phyloP scores from a whole-genome alignment of 2,113 vertebrate genomes.

The rabbit (Oryctolagus cuniculus) region mOryCun1.1 NC_091453.1:57836501-57837000 shows the following conservation, averaged over 20 bases:
- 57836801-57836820: neutral
- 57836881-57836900: neutral
- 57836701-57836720: neutral
- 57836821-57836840: neutral
- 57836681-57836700: neutral
- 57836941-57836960: neutral
- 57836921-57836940: neutral
- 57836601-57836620: neutral
- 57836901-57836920: constrained; percentile 7
- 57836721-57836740: neutral
- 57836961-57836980: neutral
- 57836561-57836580: neutral
- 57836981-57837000: constrained; percentile 42
- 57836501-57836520: neutral
- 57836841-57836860: neutral
- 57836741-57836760: neutral
- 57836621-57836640: neutral
- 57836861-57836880: constrained; percentile 2
- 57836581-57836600: neutral
- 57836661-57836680: neutral
- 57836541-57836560: neutral
- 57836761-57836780: neutral
- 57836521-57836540: neutral
- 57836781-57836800: neutral
- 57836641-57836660: neutral